Base-by-base conservation (phyloP, 2,888 invertebrate species). In the Galerucella nymphaeae region DNA sequence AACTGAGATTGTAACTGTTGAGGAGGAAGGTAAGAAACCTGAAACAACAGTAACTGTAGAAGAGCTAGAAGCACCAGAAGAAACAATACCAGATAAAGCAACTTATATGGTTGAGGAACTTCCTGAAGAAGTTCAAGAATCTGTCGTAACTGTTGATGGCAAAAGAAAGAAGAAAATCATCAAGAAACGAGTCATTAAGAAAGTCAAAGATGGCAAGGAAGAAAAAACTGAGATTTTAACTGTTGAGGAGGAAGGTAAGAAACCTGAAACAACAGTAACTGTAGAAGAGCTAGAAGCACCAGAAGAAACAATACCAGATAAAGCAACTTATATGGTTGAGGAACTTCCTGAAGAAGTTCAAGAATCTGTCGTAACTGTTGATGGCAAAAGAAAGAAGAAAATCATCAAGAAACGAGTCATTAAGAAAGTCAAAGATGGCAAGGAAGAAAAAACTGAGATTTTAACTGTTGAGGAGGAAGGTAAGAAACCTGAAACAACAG, bases 1-100 rank as follows among this genome's bases (percentile, higher is more conserved):
- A 61, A 76, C 82, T 57, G 75, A 79, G 66, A 75, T 78, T 48
- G 76, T 77, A 2, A 82, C 79, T 50, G 75, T 78, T 13, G 78
- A 79, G 77, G 83, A 86, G 78, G 87, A 87, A 59, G 86, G 85
- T 41, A 81, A 84, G 66, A 83, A 85, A 64, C 88, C 88, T 0
- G 80, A 85, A 30, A 84, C 78, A 71, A 83, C 85, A 61, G 81
- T 84, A 20, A 77, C 77, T 65, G 82, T 83, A 9, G 72, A 79
- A 66, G 80, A 75, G 65, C 63, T 76, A 23, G 77, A 70, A 66
- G 72, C 66, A 16, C 78, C 81, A 30, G 70, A 63, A 57, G 70
- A 63, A 62, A 42, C n/a, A 20, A 5, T 23, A 13, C 53, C 55
- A 2, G 73, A 80, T 71, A 73, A 80, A 71, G 76, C 79, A 4